Conservation (phyloP, 2,797 vertebrate genomes). For the Acanthopagrus latus region DNA sequence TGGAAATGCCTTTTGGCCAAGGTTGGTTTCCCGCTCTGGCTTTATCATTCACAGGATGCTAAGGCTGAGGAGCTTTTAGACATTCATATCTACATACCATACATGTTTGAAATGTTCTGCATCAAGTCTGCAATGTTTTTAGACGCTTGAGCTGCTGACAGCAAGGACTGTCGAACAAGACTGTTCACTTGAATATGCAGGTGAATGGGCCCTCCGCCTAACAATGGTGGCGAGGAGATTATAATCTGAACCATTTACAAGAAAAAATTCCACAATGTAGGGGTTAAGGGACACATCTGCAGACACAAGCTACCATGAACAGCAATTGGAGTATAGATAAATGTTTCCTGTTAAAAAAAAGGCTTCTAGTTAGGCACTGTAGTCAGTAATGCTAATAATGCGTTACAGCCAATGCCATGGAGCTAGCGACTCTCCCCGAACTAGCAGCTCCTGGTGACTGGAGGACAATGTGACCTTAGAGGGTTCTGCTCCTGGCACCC, state of each 20-base stretch:
- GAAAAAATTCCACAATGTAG: neutral
- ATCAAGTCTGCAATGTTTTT: constrained; percentile 4
- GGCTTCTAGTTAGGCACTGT: too few species aligned
- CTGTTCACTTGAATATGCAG: neutral
- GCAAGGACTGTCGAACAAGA: neutral
- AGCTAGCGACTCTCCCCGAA: too few species aligned
- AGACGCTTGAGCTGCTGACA: neutral
- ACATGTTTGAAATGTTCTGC: constrained; percentile 31
- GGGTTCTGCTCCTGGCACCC: too few species aligned
- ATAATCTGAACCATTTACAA: neutral
- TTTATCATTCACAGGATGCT: neutral
- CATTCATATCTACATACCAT: neutral
- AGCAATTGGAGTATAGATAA: too few species aligned
- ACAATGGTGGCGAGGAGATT: neutral
- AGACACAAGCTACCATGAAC: too few species aligned
- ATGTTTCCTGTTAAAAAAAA: too few species aligned
- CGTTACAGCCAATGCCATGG: too few species aligned
- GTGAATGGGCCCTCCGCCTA: neutral
- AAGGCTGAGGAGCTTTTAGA: neutral
- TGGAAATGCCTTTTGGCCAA: neutral
- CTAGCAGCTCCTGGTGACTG: too few species aligned
- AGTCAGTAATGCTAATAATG: too few species aligned
- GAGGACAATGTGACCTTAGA: too few species aligned
- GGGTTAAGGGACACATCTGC: neutral
- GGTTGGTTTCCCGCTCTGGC: neutral